Evolutionary conservation across 2,888 invertebrate genomes (phyloP), one percentile per base, ranked within the genome.

Genomic region (Hetaerina titia): DNA sequence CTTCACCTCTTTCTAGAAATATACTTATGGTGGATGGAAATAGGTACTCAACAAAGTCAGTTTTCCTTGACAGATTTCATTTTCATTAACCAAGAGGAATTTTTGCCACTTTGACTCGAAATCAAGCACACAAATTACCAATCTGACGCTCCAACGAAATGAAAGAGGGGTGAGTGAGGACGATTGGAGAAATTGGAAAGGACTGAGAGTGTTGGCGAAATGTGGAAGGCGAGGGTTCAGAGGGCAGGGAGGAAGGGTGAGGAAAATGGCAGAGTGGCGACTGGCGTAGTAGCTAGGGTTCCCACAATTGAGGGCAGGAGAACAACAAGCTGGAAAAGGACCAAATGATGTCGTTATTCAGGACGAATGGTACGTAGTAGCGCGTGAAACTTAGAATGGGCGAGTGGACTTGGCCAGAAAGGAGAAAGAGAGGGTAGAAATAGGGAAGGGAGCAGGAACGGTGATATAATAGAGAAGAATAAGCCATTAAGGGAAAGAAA

Each of bases 301-400:
- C n/a, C 74, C 92, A 45, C 92, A 74, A 92, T 92, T 92, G 69
- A 56, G 92, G 74, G 63, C 31, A 64, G 45, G 64, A n/a, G 92
- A 64, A 92, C 92, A 92, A 92, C 64, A 90, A 90, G 90, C 92
- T 92, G 92, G 92, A 92, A 92, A 69, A 74, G 69, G 92, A 92
- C 92, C 92, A 92, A 92, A 92, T 92, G 69, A 74, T 74, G 92
- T 74, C 92, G 90, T 90, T 90, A 92, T 92, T 92, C 69, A 74
- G 92, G 56, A 69, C 69, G n/a, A 74, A 92, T 64, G 90, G 63
- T 64, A 64, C 25, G 92, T 64, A 56, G 92, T 92, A 92, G 56
- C 57, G 74, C 69, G 69, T 92, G 92, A 92, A 92, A 90, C 64
- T 90, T 15, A 90, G 90, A 90, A 64, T 90, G 64, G 64, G 45